phyloP scores from a whole-genome alignment of 2,888 invertebrate species.

The Heliothis peltigera region DNA sequence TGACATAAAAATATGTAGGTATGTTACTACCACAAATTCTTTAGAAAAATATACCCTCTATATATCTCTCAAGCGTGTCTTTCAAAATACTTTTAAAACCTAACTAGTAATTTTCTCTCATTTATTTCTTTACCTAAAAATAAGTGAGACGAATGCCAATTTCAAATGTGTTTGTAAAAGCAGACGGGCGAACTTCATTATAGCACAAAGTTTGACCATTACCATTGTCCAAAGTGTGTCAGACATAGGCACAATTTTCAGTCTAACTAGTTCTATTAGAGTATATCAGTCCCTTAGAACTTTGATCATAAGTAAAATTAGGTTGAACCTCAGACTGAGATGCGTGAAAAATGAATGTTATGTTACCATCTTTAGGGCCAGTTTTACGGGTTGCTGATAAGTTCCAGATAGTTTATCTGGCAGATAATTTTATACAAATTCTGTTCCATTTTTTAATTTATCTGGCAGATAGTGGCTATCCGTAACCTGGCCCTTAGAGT shows the following conservation, averaged over 20 bases:
- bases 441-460: no score
- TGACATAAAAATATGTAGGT: no score
- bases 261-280: conserved; percentile 39
- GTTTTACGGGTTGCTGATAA: no score
- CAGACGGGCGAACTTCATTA: conserved; percentile 11
- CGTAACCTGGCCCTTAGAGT: no score
- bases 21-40: no score
- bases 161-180: neutral
- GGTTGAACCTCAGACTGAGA: conserved; percentile 4
- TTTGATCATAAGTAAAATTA: conserved; percentile 43
- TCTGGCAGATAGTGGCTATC: no score
- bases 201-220: conserved; percentile 31
- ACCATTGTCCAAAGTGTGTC: conserved; percentile 16
- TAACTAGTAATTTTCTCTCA: neutral
- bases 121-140: neutral
- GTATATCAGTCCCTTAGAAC: conserved; percentile 41
- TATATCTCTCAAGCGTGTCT: no score
- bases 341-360: neutral
- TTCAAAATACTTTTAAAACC: neutral
- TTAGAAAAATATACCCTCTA: no score
- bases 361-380: no score
- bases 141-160: neutral
- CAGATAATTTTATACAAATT: no score
- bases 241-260: conserved; percentile 18
- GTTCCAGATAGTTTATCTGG: no score